phyloP scores from a whole-genome alignment of 2,888 invertebrate genomes.

The Pegoplata infirma region DNA sequence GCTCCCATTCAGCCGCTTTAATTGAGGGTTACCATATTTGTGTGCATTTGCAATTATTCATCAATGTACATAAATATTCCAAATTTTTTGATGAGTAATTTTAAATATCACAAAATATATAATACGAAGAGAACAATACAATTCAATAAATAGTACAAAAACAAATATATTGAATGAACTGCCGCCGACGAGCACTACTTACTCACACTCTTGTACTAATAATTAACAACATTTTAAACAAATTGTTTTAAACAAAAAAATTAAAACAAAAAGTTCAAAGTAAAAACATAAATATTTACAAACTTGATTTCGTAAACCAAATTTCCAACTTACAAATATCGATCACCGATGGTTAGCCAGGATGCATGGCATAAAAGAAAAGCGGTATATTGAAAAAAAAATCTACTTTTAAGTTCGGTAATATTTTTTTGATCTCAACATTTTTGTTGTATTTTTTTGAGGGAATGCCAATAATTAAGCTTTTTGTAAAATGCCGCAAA shows the following conservation, averaged over 20 bases:
- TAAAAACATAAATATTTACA: conserved; percentile 54
- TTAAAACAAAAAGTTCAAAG: too few species aligned
- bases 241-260: conserved; percentile 41
- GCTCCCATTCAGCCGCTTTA: too few species aligned
- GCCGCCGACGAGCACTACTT: too few species aligned
- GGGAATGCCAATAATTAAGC: conserved; percentile 55
- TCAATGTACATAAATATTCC: conserved; percentile 27
- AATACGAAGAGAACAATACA: conserved; percentile 15
- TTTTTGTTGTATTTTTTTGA: conserved; percentile 27
- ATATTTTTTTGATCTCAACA: conserved; percentile 56
- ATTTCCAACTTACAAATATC: conserved; percentile 32
- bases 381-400: conserved; percentile 53
- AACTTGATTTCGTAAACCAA: conserved; percentile 58
- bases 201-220: conserved; percentile 27
- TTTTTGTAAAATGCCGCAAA: conserved; percentile 51
- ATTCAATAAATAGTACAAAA: conserved; percentile 36
- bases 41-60: conserved; percentile 20
- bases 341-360: conserved; percentile 27
- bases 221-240: conserved; percentile 49
- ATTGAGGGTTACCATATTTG: too few species aligned
- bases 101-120: conserved; percentile 43
- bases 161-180: conserved; percentile 12
- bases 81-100: conserved; percentile 51
- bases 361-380: conserved; percentile 24
- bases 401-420: conserved; percentile 57